Evolutionary conservation across 2,797 vertebrate species (phyloP).

Genomic region (Varecia variegata): DNA sequence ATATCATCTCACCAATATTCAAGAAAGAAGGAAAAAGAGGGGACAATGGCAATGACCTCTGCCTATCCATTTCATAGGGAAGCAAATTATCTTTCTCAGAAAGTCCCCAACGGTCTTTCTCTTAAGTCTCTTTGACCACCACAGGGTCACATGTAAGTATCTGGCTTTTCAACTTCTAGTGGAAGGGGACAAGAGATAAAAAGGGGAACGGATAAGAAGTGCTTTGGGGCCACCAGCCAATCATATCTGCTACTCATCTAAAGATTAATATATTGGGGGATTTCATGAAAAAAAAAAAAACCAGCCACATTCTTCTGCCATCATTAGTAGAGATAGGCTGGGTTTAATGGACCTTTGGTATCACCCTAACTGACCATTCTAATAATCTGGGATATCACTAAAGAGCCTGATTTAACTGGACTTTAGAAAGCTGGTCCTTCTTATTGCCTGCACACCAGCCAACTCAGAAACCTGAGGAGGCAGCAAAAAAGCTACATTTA

Average conservation of each 20-base stretch:
- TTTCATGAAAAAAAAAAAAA: neutral
- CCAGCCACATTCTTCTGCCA: neutral
- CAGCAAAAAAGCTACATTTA: neutral
- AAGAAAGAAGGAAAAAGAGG: neutral
- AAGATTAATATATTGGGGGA: neutral
- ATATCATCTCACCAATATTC: neutral
- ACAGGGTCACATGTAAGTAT: neutral
- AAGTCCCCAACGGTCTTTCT: neutral
- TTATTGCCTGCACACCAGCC: neutral
- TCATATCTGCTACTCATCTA: neutral
- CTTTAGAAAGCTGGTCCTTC: neutral
- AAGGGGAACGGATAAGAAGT: neutral
- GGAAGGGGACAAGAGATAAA: neutral
- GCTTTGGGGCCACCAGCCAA: neutral
- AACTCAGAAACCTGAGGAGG: neutral
- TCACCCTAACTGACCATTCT: neutral
- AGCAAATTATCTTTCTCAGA: constrained; percentile 23
- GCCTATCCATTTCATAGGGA: neutral
- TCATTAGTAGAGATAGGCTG: neutral
- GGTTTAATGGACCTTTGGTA: neutral
- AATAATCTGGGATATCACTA: neutral
- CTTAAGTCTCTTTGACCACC: neutral
- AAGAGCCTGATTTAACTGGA: neutral
- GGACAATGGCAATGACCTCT: neutral
- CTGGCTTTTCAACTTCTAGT: neutral